Conservation (phyloP, 2,888 invertebrate genomes). For the Elmis aenea region DNA sequence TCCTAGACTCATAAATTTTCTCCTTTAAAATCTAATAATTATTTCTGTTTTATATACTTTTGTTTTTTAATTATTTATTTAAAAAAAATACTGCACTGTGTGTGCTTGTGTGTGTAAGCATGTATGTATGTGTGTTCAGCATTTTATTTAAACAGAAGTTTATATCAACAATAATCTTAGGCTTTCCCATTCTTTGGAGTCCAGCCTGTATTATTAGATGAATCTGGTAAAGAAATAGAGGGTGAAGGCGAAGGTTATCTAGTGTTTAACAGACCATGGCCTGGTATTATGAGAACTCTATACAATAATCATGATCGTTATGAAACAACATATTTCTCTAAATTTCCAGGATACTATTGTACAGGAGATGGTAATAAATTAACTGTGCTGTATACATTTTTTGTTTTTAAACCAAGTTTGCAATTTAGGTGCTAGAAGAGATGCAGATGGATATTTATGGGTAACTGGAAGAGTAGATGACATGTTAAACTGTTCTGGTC, state of each 20-base stretch:
- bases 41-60: too few species aligned
- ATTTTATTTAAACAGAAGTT: neutral
- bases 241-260: constrained; percentile 92
- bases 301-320: constrained; percentile 88
- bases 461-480: constrained; percentile 97
- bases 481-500: constrained; percentile 98
- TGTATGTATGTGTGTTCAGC: too few species aligned
- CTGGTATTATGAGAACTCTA: constrained; percentile 94
- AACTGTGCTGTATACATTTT: too few species aligned
- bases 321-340: constrained; percentile 88
- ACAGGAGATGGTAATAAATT: constrained; percentile 88
- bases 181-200: constrained; percentile 98
- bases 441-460: constrained; percentile 93
- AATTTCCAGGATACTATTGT: constrained; percentile 95
- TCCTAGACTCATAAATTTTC: too few species aligned
- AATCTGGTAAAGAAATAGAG: constrained; percentile 77
- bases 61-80: too few species aligned
- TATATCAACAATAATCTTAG: constrained; percentile 46
- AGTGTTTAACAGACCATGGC: constrained; percentile 95
- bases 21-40: too few species aligned
- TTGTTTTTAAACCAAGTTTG: constrained; percentile 2
- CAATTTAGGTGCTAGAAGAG: constrained; percentile 74
- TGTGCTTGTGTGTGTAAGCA: too few species aligned
- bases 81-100: too few species aligned
- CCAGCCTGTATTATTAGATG: constrained; percentile 79